Conservation (phyloP, 2,888 invertebrate genomes). For the Synanthedon vespiformis region DNA sequence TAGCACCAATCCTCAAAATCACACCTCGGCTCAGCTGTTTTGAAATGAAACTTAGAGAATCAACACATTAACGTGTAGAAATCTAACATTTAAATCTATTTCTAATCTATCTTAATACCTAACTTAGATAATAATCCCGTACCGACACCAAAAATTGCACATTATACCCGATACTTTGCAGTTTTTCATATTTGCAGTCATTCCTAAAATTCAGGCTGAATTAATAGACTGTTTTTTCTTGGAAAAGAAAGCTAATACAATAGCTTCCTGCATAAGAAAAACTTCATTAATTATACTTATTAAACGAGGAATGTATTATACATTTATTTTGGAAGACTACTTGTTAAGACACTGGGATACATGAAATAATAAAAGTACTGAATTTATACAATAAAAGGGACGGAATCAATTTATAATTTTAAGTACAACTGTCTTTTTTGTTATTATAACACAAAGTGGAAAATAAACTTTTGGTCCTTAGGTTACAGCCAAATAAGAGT, state of each 20-base stretch:
- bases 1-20: conserved; percentile 47
- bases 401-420: conserved; percentile 57
- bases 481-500: too few species aligned
- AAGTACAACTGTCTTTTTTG: conserved; percentile 32
- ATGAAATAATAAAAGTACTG: background rate
- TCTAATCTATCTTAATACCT: conserved; percentile 33
- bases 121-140: conserved; percentile 58
- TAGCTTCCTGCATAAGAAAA: conserved; percentile 34
- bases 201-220: conserved; percentile 38
- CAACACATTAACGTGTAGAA: conserved; percentile 4
- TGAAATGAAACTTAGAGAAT: conserved; percentile 55
- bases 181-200: conserved; percentile 67
- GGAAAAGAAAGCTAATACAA: conserved; percentile 35
- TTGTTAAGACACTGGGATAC: conserved; percentile 1
- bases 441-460: too few species aligned
- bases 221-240: conserved; percentile 12
- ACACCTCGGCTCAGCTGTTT: conserved; percentile 38
- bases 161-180: conserved; percentile 82
- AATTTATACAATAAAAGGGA: conserved; percentile 24
- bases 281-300: conserved; percentile 21
- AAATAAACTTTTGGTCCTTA: too few species aligned
- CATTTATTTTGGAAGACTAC: conserved; percentile 56
- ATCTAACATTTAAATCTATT: too few species aligned
- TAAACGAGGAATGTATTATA: conserved; percentile 36
- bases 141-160: conserved; percentile 86